These are phyloP conservation scores for Macaria notata DNA, from an alignment of 2,888 invertebrate genomes.

Conservation along the genomic window DNA sequence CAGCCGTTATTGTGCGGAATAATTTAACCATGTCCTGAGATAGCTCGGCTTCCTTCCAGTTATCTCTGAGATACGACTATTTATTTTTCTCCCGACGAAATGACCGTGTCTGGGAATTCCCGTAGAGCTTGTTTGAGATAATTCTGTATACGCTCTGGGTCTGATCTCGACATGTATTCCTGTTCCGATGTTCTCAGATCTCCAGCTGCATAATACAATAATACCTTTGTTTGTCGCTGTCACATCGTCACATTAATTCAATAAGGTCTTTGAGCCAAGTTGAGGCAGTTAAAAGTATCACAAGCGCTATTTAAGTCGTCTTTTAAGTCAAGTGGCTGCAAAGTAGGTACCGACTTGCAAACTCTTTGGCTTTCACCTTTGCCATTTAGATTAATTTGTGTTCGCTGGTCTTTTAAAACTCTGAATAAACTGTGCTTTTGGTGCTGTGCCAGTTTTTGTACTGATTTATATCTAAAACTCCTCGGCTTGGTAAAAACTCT, in stretches of 20 bases:
- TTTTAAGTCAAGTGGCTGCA: conserved; percentile 2
- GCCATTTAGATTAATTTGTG: conserved; percentile 8
- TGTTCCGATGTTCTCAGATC: conserved; percentile 40
- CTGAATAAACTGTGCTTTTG: conserved; percentile 7
- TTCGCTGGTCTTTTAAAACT: conserved; percentile 6
- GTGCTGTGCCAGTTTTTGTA: conserved; percentile 3
- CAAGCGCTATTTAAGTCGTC: not conserved
- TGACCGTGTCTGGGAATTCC: conserved; percentile 20
- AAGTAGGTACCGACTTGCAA: conserved; percentile 6
- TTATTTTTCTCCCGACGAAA: conserved; percentile 27
- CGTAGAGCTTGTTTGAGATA: conserved; percentile 34
- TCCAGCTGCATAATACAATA: conserved; percentile 33
- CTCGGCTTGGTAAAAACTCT: not conserved
- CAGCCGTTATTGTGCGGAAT: conserved; percentile 24
- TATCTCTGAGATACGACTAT: conserved; percentile 24
- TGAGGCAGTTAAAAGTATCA: conserved; percentile 4
- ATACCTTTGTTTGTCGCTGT: conserved; percentile 27
- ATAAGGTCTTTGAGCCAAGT: conserved; percentile 6
- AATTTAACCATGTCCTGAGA: conserved; percentile 24
- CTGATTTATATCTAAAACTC: not conserved
- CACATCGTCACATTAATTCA: conserved; percentile 24
- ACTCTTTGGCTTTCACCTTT: conserved; percentile 7
- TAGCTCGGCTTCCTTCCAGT: conserved; percentile 13
- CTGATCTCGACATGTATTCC: conserved; percentile 41
- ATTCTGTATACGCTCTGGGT: conserved; percentile 27